A percentile compares a stretch with the other conserved stretches of the same genome.
phyloP scores from a whole-genome alignment of 2,113 vertebrate genomes.

The Catharus fuscescens region DNA sequence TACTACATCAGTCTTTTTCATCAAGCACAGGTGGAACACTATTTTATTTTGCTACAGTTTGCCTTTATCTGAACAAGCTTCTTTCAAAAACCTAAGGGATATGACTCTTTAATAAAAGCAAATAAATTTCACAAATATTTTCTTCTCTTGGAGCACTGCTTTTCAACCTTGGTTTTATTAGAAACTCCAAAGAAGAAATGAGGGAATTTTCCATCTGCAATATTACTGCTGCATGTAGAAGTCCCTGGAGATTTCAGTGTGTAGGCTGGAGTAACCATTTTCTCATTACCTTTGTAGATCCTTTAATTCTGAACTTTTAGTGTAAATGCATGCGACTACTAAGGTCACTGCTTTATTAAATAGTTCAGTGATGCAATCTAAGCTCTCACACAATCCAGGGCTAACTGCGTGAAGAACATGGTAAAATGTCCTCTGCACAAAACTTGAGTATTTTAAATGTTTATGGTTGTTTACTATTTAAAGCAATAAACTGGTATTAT shows the following conservation, averaged over 20 bases:
- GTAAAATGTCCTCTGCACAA: background rate
- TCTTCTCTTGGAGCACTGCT: background rate
- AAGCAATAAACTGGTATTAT: background rate
- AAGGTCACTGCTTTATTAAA: constrained; percentile 25
- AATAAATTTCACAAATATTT: background rate
- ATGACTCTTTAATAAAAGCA: constrained; percentile 16
- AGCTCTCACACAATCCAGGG: background rate
- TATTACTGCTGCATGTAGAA: background rate
- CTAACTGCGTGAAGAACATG: background rate
- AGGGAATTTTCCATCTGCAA: background rate
- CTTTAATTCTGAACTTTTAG: constrained; percentile 13
- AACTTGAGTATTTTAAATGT: background rate
- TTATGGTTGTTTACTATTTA: background rate
- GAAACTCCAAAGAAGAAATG: background rate
- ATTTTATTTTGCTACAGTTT: background rate
- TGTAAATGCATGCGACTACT: background rate
- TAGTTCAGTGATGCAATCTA: background rate
- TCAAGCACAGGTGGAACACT: background rate
- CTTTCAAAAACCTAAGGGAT: background rate
- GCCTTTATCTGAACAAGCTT: background rate
- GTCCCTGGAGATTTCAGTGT: background rate
- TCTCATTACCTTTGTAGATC: background rate
- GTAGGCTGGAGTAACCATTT: background rate
- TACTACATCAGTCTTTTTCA: background rate
- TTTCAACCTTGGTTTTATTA: constrained; percentile 51